These are phyloP conservation scores for Drosophila leontia DNA, from an alignment of 1,140 invertebrate genomes.

Conservation along the genomic window DNA sequence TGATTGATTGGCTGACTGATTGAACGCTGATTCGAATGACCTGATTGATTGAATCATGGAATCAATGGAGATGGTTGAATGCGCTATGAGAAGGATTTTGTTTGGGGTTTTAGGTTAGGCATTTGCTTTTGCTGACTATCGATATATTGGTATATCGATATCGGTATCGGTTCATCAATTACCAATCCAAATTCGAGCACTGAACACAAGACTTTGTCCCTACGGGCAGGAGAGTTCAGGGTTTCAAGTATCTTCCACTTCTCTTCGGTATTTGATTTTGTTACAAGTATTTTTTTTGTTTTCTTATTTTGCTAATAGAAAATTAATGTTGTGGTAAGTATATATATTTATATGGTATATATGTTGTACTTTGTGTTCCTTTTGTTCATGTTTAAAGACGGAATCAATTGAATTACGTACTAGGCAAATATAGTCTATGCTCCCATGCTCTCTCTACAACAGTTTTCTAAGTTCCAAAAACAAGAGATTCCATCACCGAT, in stretches of 20 bases:
- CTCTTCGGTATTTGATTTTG: constrained; percentile 38
- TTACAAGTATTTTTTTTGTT: not conserved
- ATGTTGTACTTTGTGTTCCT: not conserved
- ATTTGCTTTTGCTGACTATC: constrained; percentile 12
- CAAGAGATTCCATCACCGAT: constrained; percentile 16
- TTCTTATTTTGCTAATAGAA: constrained; percentile 28
- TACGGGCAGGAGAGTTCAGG: constrained; percentile 39
- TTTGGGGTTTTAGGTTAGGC: constrained; percentile 16
- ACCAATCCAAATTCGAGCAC: constrained; percentile 51
- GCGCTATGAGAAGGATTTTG: constrained; percentile 35
- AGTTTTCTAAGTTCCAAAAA: constrained; percentile 38
- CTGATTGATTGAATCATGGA: constrained; percentile 51
- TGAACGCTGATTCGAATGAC: constrained; percentile 28
- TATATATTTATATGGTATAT: constrained; percentile 23
- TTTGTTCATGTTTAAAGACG: constrained; percentile 29
- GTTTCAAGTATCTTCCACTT: constrained; percentile 45
- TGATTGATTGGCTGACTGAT: constrained; percentile 16
- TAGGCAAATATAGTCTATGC: constrained; percentile 38
- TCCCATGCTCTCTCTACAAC: constrained; percentile 48
- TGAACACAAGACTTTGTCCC: constrained; percentile 56
- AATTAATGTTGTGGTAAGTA: constrained; percentile 33
- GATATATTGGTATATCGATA: constrained; percentile 18
- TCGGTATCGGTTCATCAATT: constrained; percentile 34
- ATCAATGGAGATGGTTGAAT: constrained; percentile 52
- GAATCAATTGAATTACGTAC: constrained; percentile 44